Conservation (phyloP, 2,888 invertebrate species). For the Thelaira solivaga region DNA sequence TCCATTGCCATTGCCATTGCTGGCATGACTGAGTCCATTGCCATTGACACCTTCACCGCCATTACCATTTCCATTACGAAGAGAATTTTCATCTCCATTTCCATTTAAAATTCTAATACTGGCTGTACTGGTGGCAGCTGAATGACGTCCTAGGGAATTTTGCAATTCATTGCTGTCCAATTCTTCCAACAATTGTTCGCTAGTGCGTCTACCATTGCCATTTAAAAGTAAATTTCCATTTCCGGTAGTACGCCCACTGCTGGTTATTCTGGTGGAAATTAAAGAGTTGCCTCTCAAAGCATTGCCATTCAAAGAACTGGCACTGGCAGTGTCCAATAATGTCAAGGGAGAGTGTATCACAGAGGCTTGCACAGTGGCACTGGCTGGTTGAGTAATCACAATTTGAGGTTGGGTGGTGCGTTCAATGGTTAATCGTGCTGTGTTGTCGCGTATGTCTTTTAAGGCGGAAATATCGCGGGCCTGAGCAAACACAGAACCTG, state of each 20-base stretch:
- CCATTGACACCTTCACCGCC: conserved; percentile 42
- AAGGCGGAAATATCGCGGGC: conserved; percentile 69
- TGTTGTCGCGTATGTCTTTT: conserved; percentile 64
- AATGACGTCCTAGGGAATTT: conserved; percentile 42
- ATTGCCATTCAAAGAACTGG: conserved; percentile 65
- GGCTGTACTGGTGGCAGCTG: conserved; percentile 36
- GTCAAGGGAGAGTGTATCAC: conserved; percentile 72
- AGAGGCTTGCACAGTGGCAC: conserved; percentile 74
- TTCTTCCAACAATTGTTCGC: conserved; percentile 67
- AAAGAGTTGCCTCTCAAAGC: conserved; percentile 60
- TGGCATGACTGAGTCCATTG: no score
- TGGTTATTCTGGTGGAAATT: conserved; percentile 62
- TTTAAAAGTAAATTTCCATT: conserved; percentile 62
- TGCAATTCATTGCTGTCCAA: conserved; percentile 63
- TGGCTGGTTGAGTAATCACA: conserved; percentile 72
- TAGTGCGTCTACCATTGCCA: conserved; percentile 59
- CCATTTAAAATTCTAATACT: conserved; percentile 56
- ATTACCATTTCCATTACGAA: conserved; percentile 41
- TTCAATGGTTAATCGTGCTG: conserved; percentile 69
- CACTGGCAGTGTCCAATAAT: conserved; percentile 65
- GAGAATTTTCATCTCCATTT: conserved; percentile 14
- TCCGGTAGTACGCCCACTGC: conserved; percentile 63
- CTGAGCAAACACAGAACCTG: conserved; percentile 65
- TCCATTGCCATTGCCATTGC: conserved; percentile 53
- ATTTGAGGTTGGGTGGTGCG: conserved; percentile 70